phyloP scores from a whole-genome alignment of 2,113 vertebrate species.

The Montifringilla adamsi region DNA sequence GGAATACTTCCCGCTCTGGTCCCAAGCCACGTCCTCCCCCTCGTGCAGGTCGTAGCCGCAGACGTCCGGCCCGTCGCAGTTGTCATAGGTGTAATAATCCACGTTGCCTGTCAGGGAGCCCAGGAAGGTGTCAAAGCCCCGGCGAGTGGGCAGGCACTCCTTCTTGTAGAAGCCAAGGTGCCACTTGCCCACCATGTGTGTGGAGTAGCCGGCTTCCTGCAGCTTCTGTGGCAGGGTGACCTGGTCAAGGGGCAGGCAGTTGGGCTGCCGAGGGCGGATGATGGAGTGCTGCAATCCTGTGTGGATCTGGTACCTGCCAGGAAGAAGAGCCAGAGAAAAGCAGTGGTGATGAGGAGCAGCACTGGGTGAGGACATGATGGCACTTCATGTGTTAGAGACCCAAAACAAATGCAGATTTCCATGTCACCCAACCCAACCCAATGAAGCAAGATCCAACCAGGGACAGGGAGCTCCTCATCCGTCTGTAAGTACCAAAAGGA shows the following conservation, averaged over 20 bases:
- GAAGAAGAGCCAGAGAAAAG: not conserved
- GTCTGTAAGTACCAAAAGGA: not conserved
- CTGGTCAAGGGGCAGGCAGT: slow-evolving; percentile 91
- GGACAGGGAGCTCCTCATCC: not conserved
- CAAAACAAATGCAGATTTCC: not conserved
- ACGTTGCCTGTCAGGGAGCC: slow-evolving; percentile 94
- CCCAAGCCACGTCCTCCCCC: slow-evolving; percentile 90
- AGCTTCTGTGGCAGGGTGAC: slow-evolving; percentile 92
- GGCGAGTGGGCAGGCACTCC: slow-evolving; percentile 91
- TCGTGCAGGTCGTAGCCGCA: slow-evolving; percentile 95
- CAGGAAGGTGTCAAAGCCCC: slow-evolving; percentile 93
- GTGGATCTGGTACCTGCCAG: slow-evolving; percentile 93
- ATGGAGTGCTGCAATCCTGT: slow-evolving; percentile 97
- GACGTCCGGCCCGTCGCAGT: slow-evolving; percentile 86
- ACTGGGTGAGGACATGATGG: accelerated
- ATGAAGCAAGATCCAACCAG: not conserved
- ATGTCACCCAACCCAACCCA: not conserved
- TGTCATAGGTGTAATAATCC: slow-evolving; percentile 94
- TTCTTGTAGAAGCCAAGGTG: slow-evolving; percentile 97
- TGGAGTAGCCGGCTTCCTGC: slow-evolving; percentile 91
- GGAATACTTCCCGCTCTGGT: slow-evolving; percentile 89
- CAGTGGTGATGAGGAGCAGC: not conserved
- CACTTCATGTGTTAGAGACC: not conserved
- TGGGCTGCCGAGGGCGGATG: slow-evolving; percentile 93
- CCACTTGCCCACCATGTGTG: slow-evolving; percentile 99